Evolutionary conservation across 2,113 vertebrate genomes (phyloP).

Genomic region (Nothoprocta pentlandii): DNA sequence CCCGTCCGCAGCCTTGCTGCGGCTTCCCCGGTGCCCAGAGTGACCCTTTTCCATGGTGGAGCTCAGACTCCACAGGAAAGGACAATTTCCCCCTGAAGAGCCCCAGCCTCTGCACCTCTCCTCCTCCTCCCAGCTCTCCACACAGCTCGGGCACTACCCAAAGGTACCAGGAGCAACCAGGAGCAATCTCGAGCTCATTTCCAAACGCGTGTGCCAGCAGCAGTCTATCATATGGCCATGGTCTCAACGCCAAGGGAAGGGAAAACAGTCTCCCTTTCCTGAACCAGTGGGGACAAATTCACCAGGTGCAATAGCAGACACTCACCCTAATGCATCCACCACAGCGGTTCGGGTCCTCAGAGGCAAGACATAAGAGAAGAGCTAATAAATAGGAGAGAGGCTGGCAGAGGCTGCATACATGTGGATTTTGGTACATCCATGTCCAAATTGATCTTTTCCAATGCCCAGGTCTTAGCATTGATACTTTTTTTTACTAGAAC

Average conservation of each 20-base stretch:
- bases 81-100: neutral
- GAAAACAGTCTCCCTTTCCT: neutral
- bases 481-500: neutral
- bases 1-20: conserved; percentile 18
- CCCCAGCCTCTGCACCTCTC: neutral
- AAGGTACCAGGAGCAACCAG: neutral
- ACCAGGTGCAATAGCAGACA: neutral
- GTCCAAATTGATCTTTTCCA: neutral
- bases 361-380: neutral
- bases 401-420: too few relatives aligned
- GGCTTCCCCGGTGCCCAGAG: neutral
- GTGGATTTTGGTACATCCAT: too few relatives aligned
- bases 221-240: rapidly evolving
- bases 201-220: neutral
- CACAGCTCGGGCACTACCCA: neutral
- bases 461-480: neutral
- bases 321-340: neutral
- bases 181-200: neutral
- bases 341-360: too few relatives aligned
- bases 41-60: neutral
- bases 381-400: neutral
- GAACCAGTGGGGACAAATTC: neutral
- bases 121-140: neutral
- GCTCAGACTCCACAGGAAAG: neutral
- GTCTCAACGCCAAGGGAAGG: neutral